Evolutionary conservation across 2,113 vertebrate genomes (phyloP).

Genomic region (Excalfactoria chinensis): DNA sequence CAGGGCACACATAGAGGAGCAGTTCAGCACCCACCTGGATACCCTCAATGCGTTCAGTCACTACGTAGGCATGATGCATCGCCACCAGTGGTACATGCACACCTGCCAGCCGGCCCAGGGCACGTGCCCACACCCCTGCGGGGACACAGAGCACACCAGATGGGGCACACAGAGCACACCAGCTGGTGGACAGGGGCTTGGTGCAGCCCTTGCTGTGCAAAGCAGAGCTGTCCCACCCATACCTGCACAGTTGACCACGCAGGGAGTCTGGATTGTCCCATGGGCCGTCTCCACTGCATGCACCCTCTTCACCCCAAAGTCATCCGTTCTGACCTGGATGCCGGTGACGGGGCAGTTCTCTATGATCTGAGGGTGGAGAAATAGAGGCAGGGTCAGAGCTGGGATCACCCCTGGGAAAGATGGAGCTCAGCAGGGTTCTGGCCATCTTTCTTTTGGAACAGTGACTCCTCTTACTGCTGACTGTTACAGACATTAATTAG

Average conservation of each 20-base stretch:
- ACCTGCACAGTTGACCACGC: constrained; percentile 97
- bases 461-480: not conserved
- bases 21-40: constrained; percentile 83
- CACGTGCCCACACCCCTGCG: constrained; percentile 90
- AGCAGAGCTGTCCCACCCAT: not conserved
- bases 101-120: constrained; percentile 90
- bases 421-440: accelerated
- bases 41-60: constrained; percentile 95
- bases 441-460: not conserved
- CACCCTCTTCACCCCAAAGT: constrained; percentile 87
- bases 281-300: constrained; percentile 86
- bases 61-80: constrained; percentile 96
- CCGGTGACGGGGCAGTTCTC: constrained; percentile 95
- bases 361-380: constrained; percentile 82
- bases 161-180: not conserved
- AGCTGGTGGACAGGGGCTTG: not conserved
- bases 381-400: not conserved
- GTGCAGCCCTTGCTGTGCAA: accelerated
- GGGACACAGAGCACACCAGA: not conserved
- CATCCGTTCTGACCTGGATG: constrained; percentile 84
- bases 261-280: constrained; percentile 88
- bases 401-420: not conserved
- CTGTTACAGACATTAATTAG: not conserved
- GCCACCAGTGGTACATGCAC: constrained; percentile 92
- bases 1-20: not conserved